Percentiles rank a stretch among this genome's conserved stretches.
Conservation (phyloP, 2,113 vertebrate genomes). For the Lipotes vexillifer region DNA sequence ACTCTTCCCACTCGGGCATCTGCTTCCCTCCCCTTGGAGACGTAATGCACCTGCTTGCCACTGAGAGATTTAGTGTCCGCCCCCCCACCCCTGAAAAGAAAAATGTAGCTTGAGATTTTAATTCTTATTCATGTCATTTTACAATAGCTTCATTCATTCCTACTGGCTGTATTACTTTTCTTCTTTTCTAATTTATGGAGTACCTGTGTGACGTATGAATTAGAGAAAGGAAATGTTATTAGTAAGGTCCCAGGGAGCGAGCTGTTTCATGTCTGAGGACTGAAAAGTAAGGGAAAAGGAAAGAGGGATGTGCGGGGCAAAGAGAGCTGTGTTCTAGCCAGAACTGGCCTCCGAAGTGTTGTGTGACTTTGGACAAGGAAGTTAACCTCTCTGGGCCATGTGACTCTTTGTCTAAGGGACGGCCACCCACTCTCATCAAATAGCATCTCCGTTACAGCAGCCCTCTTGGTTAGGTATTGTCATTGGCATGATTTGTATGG, state of each 20-base stretch:
- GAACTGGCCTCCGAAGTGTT: neutral
- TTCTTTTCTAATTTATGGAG: constrained; percentile 7
- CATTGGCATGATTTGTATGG: rapidly evolving
- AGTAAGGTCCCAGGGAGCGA: neutral
- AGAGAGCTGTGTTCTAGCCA: neutral
- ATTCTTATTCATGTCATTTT: neutral
- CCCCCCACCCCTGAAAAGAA: neutral
- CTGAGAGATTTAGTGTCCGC: neutral
- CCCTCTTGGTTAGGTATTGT: too few relatives aligned
- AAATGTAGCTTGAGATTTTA: neutral
- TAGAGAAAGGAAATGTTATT: constrained; percentile 10
- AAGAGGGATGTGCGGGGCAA: rapidly evolving
- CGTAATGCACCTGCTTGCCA: neutral
- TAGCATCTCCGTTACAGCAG: rapidly evolving
- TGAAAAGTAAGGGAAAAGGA: neutral
- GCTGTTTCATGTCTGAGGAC: neutral
- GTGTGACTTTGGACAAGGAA: neutral
- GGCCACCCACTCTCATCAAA: neutral
- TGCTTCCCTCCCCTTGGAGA: neutral
- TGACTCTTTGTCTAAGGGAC: too few relatives aligned
- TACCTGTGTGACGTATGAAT: neutral
- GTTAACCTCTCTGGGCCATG: neutral
- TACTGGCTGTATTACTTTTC: neutral
- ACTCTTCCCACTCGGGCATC: neutral
- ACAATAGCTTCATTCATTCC: constrained; percentile 31